These are phyloP conservation scores for Nomada hirtipes DNA, from an alignment of 2,888 invertebrate genomes.

Conservation along the genomic window DNA sequence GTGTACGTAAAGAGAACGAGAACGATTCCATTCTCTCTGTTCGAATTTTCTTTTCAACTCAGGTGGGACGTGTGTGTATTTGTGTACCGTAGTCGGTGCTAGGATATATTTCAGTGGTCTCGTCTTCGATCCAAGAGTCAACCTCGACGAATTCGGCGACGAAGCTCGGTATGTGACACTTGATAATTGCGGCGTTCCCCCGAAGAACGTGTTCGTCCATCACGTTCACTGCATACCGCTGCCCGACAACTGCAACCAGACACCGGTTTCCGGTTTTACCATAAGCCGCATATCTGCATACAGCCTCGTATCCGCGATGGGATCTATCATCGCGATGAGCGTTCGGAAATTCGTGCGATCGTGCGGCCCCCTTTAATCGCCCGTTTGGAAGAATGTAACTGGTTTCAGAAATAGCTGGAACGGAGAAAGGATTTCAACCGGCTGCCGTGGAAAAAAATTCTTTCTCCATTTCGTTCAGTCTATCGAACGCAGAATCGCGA, in stretches of 20 bases:
- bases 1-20: neutral
- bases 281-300: slow-evolving; percentile 66
- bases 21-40: neutral
- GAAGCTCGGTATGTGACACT: slow-evolving; percentile 97
- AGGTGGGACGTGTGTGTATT: neutral
- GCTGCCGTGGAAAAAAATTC: neutral
- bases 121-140: slow-evolving; percentile 94
- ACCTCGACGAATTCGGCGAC: slow-evolving; percentile 95
- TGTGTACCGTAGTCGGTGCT: slow-evolving; percentile 85
- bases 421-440: neutral
- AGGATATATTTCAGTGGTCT: slow-evolving; percentile 87
- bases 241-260: slow-evolving; percentile 93
- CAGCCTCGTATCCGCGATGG: slow-evolving; percentile 43
- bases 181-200: slow-evolving; percentile 95
- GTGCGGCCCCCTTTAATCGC: neutral
- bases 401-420: neutral
- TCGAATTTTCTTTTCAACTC: neutral
- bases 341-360: slow-evolving; percentile 48
- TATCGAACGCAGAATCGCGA: neutral
- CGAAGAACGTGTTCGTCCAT: slow-evolving; percentile 96
- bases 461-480: neutral
- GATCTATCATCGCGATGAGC: slow-evolving; percentile 39
- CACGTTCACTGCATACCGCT: slow-evolving; percentile 95
- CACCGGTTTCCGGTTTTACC: slow-evolving; percentile 78
- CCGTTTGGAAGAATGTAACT: neutral